A percentile compares a stretch with the other conserved stretches of the same genome.
These are phyloP conservation scores for Rosalia funebris DNA, from an alignment of 2,888 invertebrate genomes.

Conservation along the genomic window DNA sequence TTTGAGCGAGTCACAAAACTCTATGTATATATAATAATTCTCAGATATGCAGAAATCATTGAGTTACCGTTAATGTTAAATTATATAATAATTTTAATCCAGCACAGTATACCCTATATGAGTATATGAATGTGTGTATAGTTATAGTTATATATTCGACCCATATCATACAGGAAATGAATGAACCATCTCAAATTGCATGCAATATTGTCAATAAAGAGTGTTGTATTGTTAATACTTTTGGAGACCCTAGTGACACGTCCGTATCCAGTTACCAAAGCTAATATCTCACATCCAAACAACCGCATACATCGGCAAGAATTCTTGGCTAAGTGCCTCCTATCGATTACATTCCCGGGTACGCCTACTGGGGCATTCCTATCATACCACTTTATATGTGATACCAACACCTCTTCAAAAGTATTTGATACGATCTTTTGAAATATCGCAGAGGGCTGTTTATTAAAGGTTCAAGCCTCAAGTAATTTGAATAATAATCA, in stretches of 20 bases:
- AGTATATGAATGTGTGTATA: no score
- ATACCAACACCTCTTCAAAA: constrained; percentile 20
- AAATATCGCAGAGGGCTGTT: not conserved
- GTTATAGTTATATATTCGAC: no score
- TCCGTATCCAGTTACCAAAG: constrained; percentile 51
- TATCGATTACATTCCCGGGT: constrained; percentile 42
- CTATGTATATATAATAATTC: no score
- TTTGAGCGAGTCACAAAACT: no score
- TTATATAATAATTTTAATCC: no score
- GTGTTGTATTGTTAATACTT: constrained; percentile 43
- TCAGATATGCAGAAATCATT: no score
- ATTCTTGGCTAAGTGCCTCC: constrained; percentile 37
- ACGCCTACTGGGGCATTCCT: constrained; percentile 34
- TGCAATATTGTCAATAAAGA: constrained; percentile 11
- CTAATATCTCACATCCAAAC: constrained; percentile 40
- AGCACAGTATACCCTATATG: no score
- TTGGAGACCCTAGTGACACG: constrained; percentile 47
- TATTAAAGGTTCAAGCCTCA: no score
- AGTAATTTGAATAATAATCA: no score
- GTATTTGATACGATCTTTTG: constrained; percentile 17
- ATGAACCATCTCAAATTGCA: constrained; percentile 17
- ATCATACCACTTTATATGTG: constrained; percentile 32
- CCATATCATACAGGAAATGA: constrained; percentile 13
- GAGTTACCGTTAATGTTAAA: no score
- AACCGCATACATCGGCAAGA: constrained; percentile 31